These are phyloP conservation scores for Phalacrocorax carbo DNA, from an alignment of 2,113 vertebrate species.

Conservation along the genomic window DNA sequence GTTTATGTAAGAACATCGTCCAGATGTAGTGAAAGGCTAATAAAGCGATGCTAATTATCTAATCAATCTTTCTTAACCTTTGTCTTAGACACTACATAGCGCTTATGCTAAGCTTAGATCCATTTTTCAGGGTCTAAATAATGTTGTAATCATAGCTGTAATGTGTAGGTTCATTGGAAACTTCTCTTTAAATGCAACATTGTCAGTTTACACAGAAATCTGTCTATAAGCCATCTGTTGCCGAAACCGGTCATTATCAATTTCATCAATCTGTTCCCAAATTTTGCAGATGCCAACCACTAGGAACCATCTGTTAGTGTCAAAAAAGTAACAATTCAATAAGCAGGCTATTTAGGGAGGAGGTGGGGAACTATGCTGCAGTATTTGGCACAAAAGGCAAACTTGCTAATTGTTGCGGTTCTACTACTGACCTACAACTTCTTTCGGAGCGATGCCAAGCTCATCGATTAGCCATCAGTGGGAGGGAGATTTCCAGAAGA, in stretches of 20 bases:
- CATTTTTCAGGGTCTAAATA: conserved; percentile 58
- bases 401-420: neutral
- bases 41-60: conserved; percentile 50
- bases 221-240: conserved; percentile 70
- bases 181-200: conserved; percentile 50
- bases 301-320: conserved; percentile 68
- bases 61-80: conserved; percentile 73
- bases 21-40: conserved; percentile 59
- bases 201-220: conserved; percentile 59
- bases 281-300: conserved; percentile 66
- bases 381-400: neutral
- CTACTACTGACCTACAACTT: neutral
- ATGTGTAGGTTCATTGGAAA: conserved; percentile 54
- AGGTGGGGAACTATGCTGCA: neutral
- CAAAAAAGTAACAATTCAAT: conserved; percentile 59
- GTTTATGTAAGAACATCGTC: neutral
- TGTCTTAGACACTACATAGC: conserved; percentile 19
- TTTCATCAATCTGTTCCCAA: conserved; percentile 70
- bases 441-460: neutral
- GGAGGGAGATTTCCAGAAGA: conserved; percentile 8
- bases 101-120: conserved; percentile 25
- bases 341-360: conserved; percentile 35
- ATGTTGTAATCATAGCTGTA: conserved; percentile 46
- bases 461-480: conserved; percentile 9
- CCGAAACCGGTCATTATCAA: conserved; percentile 63